Evolutionary conservation across 1,140 invertebrate species (phyloP).

Genomic region (Macrocentrus cingulum): DNA sequence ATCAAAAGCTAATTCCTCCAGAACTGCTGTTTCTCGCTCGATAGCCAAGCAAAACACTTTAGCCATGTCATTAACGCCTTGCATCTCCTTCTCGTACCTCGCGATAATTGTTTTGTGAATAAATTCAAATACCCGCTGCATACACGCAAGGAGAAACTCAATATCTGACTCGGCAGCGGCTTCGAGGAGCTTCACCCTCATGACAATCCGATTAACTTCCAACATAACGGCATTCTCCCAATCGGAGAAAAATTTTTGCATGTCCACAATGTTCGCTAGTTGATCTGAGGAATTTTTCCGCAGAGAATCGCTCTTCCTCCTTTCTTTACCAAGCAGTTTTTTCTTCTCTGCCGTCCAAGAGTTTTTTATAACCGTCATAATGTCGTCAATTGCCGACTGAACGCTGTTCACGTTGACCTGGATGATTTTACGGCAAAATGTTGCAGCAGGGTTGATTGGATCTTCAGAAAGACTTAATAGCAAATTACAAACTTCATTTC

Average conservation of each 20-base stretch:
- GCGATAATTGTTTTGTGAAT: conserved; percentile 9
- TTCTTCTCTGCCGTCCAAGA: too few relatives aligned
- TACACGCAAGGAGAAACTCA: conserved; percentile 50
- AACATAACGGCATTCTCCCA: conserved; percentile 60
- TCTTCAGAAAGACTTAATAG: neutral
- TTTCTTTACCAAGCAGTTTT: too few relatives aligned
- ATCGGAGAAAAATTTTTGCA: conserved; percentile 45
- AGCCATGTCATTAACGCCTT: conserved; percentile 59
- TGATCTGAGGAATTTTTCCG: too few relatives aligned
- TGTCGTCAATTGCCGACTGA: conserved; percentile 21
- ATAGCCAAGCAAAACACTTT: conserved; percentile 61
- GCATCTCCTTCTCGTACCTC: conserved; percentile 59
- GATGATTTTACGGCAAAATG: conserved; percentile 17
- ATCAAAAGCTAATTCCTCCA: conserved; percentile 55
- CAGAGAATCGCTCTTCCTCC: too few relatives aligned
- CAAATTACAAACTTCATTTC: conserved; percentile 18
- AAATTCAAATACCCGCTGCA: conserved; percentile 36
- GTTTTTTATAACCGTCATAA: too few relatives aligned
- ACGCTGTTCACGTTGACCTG: conserved; percentile 24
- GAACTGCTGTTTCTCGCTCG: conserved; percentile 56
- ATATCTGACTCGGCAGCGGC: conserved; percentile 53
- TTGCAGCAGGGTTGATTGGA: neutral
- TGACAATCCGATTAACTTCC: conserved; percentile 56
- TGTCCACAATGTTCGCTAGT: neutral
- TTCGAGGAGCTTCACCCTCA: conserved; percentile 53